Evolutionary conservation across 2,113 vertebrate species (phyloP), one percentile per base, ranked within the genome.

Genomic region (Collichthys lucidus): DNA sequence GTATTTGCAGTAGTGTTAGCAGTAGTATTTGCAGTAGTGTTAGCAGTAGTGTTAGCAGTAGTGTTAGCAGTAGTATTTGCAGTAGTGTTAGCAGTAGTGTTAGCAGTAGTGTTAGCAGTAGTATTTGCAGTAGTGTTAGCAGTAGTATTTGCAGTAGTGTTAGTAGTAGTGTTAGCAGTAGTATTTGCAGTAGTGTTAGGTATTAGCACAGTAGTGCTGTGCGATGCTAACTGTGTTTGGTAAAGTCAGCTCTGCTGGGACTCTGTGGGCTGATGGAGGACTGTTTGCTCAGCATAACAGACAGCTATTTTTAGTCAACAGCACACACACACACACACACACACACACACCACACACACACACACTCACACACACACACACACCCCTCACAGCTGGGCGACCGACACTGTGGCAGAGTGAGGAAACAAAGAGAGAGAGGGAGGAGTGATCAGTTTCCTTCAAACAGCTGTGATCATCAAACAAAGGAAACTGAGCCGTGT

Each of bases 251-350:
- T 61, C 79, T 71, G 63, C 64, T 75, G 86, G 82, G 86, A 85
- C 80, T 46, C 77, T 64, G 42, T 6, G 50, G 17, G 63, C 67
- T 76, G 79, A 76, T 79, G 79, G 50, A 81, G 53, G 79, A 79
- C 35, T 89, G 87, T 89, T 86, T 91, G 67, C 79, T 79, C 86
- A 85, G 85, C 86, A 87, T 63, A 85, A 57, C 71, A 68, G 55
- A 57, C 69, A 81, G 69, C 82, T 93, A 92, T 91, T 92, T 93
- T 70, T 93, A 92, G 89, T 75, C 20, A 3, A 49, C 52, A 46
- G 56, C 70, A 14, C 50, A n/a, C n/a, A 44, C 56, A 53, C 67
- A 52, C 79, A 64, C 42, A 68, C 75, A 77, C 50, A 29, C 49
- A 61, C 74, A 52, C 60, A 52, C 71, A 46, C 49, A 52, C 67